Base-by-base conservation (phyloP, 2,797 vertebrate genomes). In the Dryobates pubescens region DNA sequence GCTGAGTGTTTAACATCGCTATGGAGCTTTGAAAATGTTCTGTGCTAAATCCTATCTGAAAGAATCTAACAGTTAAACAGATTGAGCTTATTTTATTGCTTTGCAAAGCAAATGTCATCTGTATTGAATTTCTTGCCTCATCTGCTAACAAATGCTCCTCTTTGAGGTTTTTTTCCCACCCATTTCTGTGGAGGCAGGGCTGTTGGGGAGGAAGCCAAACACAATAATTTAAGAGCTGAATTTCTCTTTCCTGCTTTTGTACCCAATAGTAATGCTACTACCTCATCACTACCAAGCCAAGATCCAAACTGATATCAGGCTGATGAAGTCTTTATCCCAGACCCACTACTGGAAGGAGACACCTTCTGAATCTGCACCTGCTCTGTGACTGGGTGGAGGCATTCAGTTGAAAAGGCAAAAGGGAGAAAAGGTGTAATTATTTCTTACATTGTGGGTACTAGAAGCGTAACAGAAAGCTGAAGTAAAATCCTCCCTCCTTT, bases 71-170 rank as follows among this genome's bases (percentile, higher is more conserved):
- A 4, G 75, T 89, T 94, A 81, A 94, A 81, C 79, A 94, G 96
- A 92, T 89, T 88, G 89, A 90, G 56, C 86, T 65, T 73, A 67
- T 89, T 89, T 93, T 93, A 88, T 88, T 92, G 57, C 92, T 94
- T 92, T 89, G 61, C 90, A 86, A 90, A 92, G 88, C 90, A 92
- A 95, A 95, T 93, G 80, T 84, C 91, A 92, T 92, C 73, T 82
- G 82, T 86, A 89, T 88, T 88, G 79, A 93, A 91, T 94, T 95
- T 93, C 72, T 90, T 85, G 49, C 74, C 84, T 94, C 87, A 72
- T 86, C 57, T 85, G 82, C 53, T 83, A 82, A 88, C 34, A 82
- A 82, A 90, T 89, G 65, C 56, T 89, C n/a, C 70, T 71, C 54
- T 61, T 63, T 54, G 24, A 65, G n/a, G 67, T 64, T 80, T 94